phyloP scores from a whole-genome alignment of 2,888 invertebrate genomes.

The Morinoia aosen region DNA sequence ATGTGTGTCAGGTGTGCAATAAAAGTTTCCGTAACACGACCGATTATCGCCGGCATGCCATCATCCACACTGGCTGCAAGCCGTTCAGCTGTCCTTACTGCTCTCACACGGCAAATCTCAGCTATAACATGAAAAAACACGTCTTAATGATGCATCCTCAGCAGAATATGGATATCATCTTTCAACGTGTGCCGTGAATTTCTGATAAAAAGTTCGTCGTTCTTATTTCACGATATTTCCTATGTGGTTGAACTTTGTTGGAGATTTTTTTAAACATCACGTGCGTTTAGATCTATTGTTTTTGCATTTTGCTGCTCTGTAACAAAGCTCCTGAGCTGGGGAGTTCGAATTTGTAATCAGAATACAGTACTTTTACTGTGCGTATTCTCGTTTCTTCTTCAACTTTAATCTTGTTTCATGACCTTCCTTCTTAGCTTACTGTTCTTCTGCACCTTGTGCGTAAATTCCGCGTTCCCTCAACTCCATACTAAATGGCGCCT shows the following conservation, averaged over 20 bases:
- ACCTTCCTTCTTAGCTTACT: background rate
- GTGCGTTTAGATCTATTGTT: background rate
- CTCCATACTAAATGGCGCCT: too few species aligned
- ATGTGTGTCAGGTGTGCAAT: slow-evolving; percentile 58
- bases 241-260: too few species aligned
- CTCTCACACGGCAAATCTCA: slow-evolving; percentile 64
- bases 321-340: background rate
- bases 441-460: background rate
- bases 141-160: slow-evolving; percentile 51
- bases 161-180: background rate
- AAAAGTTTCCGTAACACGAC: slow-evolving; percentile 63
- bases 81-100: slow-evolving; percentile 65
- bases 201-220: background rate
- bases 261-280: too few species aligned
- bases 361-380: too few species aligned
- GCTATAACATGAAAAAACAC: slow-evolving; percentile 64
- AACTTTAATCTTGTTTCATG: too few species aligned
- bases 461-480: too few species aligned
- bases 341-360: too few species aligned
- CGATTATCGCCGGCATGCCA: slow-evolving; percentile 63
- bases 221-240: background rate
- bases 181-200: background rate
- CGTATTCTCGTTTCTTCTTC: too few species aligned
- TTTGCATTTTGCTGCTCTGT: background rate
- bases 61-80: slow-evolving; percentile 65